These are phyloP conservation scores for Harpagoxenus sublaevis DNA, from an alignment of 2,888 invertebrate species.

Conservation along the genomic window DNA sequence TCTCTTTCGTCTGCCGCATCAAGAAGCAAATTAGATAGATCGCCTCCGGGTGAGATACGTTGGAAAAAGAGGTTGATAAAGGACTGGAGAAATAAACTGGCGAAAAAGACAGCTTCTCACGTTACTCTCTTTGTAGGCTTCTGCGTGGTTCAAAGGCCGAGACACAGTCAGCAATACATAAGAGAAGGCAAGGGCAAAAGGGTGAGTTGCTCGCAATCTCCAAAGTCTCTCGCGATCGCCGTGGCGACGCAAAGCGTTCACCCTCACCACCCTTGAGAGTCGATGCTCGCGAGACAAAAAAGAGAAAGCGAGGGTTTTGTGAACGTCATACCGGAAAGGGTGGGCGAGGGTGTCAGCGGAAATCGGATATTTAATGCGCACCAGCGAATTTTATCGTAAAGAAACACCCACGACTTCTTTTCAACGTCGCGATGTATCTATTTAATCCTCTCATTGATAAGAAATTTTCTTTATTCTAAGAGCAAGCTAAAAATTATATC, in stretches of 20 bases:
- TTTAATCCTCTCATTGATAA: background rate
- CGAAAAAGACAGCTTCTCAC: slow-evolving; percentile 54
- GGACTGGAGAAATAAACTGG: slow-evolving; percentile 59
- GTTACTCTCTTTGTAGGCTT: slow-evolving; percentile 88
- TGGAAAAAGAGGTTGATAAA: slow-evolving; percentile 13
- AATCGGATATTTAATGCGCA: slow-evolving; percentile 29
- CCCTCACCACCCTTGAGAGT: slow-evolving; percentile 13
- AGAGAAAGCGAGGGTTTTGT: slow-evolving; percentile 15
- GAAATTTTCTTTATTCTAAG: background rate
- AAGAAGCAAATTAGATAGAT: slow-evolving; percentile 46
- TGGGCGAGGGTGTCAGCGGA: background rate
- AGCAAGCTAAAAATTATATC: background rate
- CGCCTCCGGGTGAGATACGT: slow-evolving; percentile 16
- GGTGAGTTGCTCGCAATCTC: slow-evolving; percentile 88
- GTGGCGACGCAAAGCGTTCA: slow-evolving; percentile 18
- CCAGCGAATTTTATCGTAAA: background rate
- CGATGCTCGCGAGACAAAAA: slow-evolving; percentile 34
- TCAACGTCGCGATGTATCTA: background rate
- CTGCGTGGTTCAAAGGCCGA: slow-evolving; percentile 94
- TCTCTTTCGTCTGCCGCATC: slow-evolving; percentile 33
- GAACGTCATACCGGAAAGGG: background rate
- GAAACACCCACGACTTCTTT: background rate
- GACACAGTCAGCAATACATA: slow-evolving; percentile 94
- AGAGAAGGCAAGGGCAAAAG: slow-evolving; percentile 94
- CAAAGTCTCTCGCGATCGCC: slow-evolving; percentile 55